Conservation (phyloP, 1,140 invertebrate species). For the Euwallacea similis region DNA sequence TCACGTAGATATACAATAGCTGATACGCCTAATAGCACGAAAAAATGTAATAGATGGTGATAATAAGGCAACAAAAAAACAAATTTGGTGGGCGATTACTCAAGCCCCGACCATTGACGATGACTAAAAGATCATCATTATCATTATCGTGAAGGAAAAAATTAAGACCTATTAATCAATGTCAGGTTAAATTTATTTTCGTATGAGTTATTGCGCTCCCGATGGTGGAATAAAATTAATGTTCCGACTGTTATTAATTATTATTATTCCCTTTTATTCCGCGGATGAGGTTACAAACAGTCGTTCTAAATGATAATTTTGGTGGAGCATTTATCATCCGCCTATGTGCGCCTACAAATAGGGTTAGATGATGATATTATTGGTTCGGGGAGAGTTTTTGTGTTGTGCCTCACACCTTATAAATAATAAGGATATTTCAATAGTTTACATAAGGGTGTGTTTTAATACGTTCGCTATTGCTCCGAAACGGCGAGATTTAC, state of each 20-base stretch:
- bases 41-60: neutral
- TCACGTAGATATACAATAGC: no score
- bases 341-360: no score
- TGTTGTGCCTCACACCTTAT: no score
- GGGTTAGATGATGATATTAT: no score
- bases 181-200: conserved; percentile 30
- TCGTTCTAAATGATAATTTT: conserved; percentile 20
- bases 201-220: conserved; percentile 29
- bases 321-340: conserved; percentile 10
- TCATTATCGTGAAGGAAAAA: conserved; percentile 24
- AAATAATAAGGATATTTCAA: no score
- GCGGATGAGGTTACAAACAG: conserved; percentile 27
- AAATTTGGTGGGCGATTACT: conserved; percentile 8
- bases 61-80: neutral
- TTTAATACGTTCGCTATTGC: no score
- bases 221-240: conserved; percentile 29
- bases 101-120: conserved; percentile 10
- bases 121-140: conserved; percentile 22
- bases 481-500: no score
- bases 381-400: no score
- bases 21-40: neutral
- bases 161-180: conserved; percentile 23
- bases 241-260: conserved; percentile 31
- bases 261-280: conserved; percentile 23
- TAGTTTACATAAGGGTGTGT: no score